Evolutionary conservation across 2,888 invertebrate genomes (phyloP).

Genomic region (Heliconius sara): DNA sequence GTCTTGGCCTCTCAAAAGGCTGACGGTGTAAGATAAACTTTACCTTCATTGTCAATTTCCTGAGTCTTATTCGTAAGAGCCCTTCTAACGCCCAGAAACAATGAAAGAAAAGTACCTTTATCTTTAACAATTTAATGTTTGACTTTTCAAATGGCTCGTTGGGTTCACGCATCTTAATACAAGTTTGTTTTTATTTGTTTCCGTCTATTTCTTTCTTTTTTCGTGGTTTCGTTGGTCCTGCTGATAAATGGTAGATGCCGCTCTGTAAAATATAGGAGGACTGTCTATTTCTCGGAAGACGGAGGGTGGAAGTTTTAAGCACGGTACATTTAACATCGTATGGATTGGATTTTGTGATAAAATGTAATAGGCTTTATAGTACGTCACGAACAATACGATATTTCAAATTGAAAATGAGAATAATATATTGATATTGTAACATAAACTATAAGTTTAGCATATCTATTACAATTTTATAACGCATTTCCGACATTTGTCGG

Average conservation of each 20-base stretch:
- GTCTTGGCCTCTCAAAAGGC: constrained; percentile 75
- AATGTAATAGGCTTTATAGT: constrained; percentile 10
- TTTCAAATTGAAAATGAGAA: background rate
- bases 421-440: background rate
- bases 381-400: background rate
- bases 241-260: constrained; percentile 5
- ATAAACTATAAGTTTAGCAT: background rate
- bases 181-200: constrained; percentile 30
- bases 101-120: constrained; percentile 72
- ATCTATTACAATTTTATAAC: background rate
- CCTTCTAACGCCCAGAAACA: constrained; percentile 72
- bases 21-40: constrained; percentile 80
- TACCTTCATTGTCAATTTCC: constrained; percentile 83
- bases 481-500: background rate
- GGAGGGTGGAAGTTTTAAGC: constrained; percentile 24
- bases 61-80: constrained; percentile 65
- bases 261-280: constrained; percentile 18
- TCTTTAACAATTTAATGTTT: constrained; percentile 70
- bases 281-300: constrained; percentile 19
- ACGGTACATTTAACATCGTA: constrained; percentile 30
- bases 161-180: constrained; percentile 55
- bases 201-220: constrained; percentile 11
- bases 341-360: constrained; percentile 24
- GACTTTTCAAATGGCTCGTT: constrained; percentile 74
- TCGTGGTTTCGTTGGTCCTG: background rate